phyloP scores from a whole-genome alignment of 2,888 invertebrate species.

The Muscina levida region DNA sequence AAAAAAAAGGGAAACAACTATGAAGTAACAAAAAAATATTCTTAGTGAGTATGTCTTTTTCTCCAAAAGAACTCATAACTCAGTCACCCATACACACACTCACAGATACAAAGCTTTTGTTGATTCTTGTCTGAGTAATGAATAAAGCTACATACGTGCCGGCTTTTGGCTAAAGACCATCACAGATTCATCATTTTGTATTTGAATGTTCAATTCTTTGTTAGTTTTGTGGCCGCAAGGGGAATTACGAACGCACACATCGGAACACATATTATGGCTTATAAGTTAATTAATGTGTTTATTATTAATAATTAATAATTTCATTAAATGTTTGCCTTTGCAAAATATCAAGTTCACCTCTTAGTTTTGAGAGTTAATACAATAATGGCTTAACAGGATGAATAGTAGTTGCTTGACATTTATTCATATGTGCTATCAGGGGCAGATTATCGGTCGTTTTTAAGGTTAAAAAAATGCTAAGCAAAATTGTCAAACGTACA shows the following conservation, averaged over 20 bases:
- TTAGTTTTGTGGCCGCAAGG: not conserved
- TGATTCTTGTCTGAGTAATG: too few species aligned
- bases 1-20: slow-evolving; percentile 1
- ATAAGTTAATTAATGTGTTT: slow-evolving; percentile 3
- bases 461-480: too few species aligned
- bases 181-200: too few species aligned
- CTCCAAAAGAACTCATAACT: slow-evolving; percentile 40
- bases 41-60: not conserved
- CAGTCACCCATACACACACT: slow-evolving; percentile 33
- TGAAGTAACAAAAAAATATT: not conserved
- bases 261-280: not conserved
- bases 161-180: slow-evolving; percentile 1
- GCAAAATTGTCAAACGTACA: too few species aligned
- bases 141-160: too few species aligned
- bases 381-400: too few species aligned
- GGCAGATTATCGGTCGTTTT: too few species aligned
- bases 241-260: not conserved
- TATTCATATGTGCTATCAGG: too few species aligned
- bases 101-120: too few species aligned
- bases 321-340: not conserved
- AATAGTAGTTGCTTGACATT: too few species aligned
- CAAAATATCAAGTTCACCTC: too few species aligned
- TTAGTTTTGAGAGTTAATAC: too few species aligned
- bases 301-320: slow-evolving; percentile 2
- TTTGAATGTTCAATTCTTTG: not conserved